Percentiles rank a stretch among this genome's conserved stretches.
Conservation (phyloP, 2,888 invertebrate genomes). For the Eupsilia transversa region DNA sequence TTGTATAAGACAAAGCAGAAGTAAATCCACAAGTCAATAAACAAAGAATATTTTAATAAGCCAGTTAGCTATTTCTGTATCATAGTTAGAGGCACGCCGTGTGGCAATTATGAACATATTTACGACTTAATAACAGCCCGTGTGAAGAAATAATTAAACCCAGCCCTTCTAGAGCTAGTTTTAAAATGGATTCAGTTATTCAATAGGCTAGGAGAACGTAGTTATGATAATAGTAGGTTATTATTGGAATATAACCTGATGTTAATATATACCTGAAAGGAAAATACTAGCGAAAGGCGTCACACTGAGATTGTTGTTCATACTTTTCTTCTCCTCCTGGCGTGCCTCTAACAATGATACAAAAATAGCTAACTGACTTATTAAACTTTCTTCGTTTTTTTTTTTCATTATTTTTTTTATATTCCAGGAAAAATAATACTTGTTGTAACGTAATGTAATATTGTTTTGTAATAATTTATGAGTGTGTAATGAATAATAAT, state of each 20-base stretch:
- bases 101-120: conserved; percentile 45
- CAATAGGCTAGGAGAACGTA: neutral
- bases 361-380: conserved; percentile 29
- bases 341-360: conserved; percentile 20
- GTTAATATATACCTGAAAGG: too few species aligned
- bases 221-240: neutral
- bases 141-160: conserved; percentile 31
- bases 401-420: too few species aligned
- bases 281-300: neutral
- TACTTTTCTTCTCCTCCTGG: too few species aligned
- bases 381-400: conserved; percentile 28
- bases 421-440: too few species aligned
- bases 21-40: neutral
- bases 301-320: neutral
- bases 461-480: too few species aligned
- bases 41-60: conserved; percentile 39
- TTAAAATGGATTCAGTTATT: conserved; percentile 11
- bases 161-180: conserved; percentile 3
- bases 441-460: too few species aligned
- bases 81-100: conserved; percentile 28
- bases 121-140: conserved; percentile 45
- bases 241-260: too few species aligned
- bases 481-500: too few species aligned
- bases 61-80: conserved; percentile 39
- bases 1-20: too few species aligned